phyloP scores from a whole-genome alignment of 2,113 vertebrate genomes.

The Myrmecophaga tridactyla region DNA sequence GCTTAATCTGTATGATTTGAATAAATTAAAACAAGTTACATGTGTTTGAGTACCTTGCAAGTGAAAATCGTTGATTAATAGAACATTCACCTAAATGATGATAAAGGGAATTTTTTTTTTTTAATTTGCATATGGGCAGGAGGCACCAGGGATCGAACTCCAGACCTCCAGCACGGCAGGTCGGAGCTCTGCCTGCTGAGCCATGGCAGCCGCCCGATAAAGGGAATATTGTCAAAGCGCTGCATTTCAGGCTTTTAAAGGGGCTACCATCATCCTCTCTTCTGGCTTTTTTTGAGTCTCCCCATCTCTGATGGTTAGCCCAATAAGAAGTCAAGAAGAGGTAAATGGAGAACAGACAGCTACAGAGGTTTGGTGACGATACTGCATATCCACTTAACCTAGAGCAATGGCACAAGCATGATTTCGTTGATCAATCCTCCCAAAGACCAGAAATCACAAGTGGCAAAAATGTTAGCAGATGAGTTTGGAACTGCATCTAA shows the following conservation, averaged over 20 bases:
- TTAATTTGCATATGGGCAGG: too few relatives aligned
- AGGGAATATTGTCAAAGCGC: background rate
- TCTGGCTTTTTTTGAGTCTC: background rate
- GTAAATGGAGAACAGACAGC: background rate
- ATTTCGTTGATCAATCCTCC: conserved; percentile 99
- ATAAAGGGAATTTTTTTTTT: background rate
- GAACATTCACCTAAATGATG: background rate
- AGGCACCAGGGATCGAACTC: too few relatives aligned
- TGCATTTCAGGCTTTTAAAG: conserved; percentile 30
- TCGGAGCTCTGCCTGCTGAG: too few relatives aligned
- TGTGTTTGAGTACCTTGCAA: conserved; percentile 3
- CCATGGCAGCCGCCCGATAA: too few relatives aligned
- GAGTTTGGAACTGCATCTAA: conserved; percentile 99
- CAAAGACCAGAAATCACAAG: conserved; percentile 99
- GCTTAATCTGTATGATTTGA: background rate
- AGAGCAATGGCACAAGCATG: conserved; percentile 99
- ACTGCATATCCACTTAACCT: background rate
- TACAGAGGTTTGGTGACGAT: background rate
- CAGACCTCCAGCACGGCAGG: too few relatives aligned
- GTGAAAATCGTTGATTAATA: conserved; percentile 31
- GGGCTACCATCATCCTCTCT: background rate
- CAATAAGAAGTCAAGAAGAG: background rate
- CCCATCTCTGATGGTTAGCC: background rate
- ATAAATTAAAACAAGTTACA: conserved; percentile 1
- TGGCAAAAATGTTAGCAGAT: conserved; percentile 99